Conservation (phyloP, 2,888 invertebrate genomes). For the Desoria tigrina region DNA sequence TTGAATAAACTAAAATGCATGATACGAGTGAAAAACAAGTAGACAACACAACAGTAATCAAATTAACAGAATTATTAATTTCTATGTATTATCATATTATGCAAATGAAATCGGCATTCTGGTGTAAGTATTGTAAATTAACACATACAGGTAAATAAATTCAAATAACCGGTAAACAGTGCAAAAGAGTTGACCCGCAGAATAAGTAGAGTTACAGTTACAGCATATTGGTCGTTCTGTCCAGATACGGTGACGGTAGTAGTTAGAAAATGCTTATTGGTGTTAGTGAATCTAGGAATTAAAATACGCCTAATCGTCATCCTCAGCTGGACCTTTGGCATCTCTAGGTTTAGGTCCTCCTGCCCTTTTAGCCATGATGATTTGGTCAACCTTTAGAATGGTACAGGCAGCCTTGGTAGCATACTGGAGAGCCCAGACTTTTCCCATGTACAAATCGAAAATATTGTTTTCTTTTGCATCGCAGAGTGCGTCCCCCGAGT, state of each 20-base stretch:
- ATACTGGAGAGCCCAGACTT: slow-evolving; percentile 93
- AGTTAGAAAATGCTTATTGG: not conserved
- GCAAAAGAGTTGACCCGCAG: too few relatives aligned
- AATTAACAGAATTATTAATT: too few relatives aligned
- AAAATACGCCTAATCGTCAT: slow-evolving; percentile 45
- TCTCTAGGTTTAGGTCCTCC: slow-evolving; percentile 86
- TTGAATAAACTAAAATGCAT: too few relatives aligned
- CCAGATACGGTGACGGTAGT: not conserved
- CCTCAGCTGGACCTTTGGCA: slow-evolving; percentile 62
- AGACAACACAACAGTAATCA: too few relatives aligned
- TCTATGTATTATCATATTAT: too few relatives aligned
- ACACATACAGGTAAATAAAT: too few relatives aligned
- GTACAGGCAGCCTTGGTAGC: slow-evolving; percentile 91
- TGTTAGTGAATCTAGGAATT: slow-evolving; percentile 9
- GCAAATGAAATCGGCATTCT: too few relatives aligned
- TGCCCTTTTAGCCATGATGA: slow-evolving; percentile 96
- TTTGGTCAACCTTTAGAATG: slow-evolving; percentile 91
- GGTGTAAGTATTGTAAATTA: too few relatives aligned
- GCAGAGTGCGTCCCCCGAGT: slow-evolving; percentile 68
- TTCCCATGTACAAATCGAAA: slow-evolving; percentile 78
- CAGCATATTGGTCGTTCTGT: not conserved
- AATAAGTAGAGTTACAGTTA: too few relatives aligned
- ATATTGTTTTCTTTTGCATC: slow-evolving; percentile 78
- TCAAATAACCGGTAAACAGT: too few relatives aligned
- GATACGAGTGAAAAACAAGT: too few relatives aligned